A percentile compares a stretch with the other conserved stretches of the same genome.
Conservation (phyloP, 2,113 vertebrate species). For the Gymnarchus niloticus region DNA sequence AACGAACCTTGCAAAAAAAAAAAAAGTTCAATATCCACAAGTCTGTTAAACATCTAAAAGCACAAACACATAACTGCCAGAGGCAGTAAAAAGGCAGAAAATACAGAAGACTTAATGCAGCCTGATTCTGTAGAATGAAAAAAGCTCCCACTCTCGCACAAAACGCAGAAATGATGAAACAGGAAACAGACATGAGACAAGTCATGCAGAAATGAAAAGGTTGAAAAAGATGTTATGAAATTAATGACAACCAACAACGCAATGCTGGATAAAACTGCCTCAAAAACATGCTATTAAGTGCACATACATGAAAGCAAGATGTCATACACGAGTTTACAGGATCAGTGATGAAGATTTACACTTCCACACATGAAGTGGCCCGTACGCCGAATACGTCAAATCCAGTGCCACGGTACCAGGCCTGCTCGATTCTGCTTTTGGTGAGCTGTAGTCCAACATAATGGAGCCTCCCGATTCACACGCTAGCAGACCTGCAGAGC, state of each 20-base stretch:
- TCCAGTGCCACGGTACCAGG: not conserved
- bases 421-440: not conserved
- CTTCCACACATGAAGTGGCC: not conserved
- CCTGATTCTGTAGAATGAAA: not conserved
- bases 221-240: not conserved
- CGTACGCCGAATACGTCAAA: not conserved
- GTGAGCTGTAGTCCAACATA: not conserved
- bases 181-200: not conserved
- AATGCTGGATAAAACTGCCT: not conserved
- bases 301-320: not conserved
- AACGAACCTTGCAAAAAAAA: not conserved
- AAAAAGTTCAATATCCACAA: not conserved
- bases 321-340: not conserved
- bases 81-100: constrained; percentile 1
- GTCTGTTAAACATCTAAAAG: not conserved
- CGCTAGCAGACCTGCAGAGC: not conserved
- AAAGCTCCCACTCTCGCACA: not conserved
- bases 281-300: not conserved
- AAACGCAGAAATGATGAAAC: not conserved
- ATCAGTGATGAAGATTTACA: not conserved
- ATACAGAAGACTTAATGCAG: not conserved
- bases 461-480: not conserved
- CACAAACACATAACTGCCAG: not conserved
- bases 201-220: not conserved
- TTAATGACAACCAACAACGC: not conserved